These are phyloP conservation scores for Neodiprion pinetum DNA, from an alignment of 1,140 invertebrate species.

Conservation along the genomic window DNA sequence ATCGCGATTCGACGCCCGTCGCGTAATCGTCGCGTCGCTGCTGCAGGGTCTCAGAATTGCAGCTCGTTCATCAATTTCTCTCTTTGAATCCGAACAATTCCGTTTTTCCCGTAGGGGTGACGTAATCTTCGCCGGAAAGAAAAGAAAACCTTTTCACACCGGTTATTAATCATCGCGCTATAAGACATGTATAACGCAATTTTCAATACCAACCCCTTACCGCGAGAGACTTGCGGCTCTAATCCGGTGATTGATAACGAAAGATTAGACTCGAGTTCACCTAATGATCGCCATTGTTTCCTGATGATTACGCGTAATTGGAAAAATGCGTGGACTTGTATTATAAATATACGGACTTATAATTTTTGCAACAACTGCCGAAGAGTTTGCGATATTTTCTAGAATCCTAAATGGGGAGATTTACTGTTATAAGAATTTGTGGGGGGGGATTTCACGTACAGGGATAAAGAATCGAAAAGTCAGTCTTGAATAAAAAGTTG, in stretches of 20 bases:
- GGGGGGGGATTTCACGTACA: no score
- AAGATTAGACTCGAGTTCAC: not conserved
- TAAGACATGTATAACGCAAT: not conserved
- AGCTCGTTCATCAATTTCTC: not conserved
- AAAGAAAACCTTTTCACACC: not conserved
- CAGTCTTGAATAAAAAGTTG: no score
- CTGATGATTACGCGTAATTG: not conserved
- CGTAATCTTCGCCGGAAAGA: not conserved
- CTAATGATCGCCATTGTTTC: not conserved
- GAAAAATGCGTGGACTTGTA: no score
- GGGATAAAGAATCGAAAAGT: no score
- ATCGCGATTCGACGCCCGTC: no score
- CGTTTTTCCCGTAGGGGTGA: not conserved
- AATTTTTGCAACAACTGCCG: no score
- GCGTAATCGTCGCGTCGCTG: no score
- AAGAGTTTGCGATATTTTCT: no score
- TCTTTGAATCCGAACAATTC: not conserved
- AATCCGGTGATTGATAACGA: not conserved
- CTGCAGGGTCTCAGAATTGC: not conserved
- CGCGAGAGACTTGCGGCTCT: not conserved
- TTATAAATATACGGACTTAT: no score
- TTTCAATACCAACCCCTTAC: not conserved
- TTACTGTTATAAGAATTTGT: no score
- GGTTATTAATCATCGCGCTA: not conserved
- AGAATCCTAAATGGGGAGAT: no score